These are phyloP conservation scores for Tragelaphus strepsiceros DNA, from an alignment of 2,113 vertebrate species.

Conservation along the genomic window DNA sequence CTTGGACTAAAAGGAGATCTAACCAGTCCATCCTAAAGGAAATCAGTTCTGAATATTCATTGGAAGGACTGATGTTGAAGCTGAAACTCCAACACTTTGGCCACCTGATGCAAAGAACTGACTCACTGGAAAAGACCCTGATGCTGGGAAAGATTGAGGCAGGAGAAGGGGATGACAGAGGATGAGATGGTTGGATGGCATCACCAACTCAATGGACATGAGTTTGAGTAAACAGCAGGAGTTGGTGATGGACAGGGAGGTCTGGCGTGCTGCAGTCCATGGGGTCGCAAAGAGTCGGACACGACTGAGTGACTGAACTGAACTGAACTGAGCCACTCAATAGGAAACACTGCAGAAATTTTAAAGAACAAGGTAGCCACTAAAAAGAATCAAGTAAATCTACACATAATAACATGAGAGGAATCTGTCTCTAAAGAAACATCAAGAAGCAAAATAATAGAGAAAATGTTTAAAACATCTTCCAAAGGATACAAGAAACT, in stretches of 20 bases:
- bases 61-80: background rate
- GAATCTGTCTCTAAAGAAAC: background rate
- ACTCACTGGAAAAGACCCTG: too few relatives aligned
- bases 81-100: background rate
- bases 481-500: background rate
- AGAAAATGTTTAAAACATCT: background rate
- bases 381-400: background rate
- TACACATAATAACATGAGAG: background rate
- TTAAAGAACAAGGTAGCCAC: background rate
- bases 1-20: background rate
- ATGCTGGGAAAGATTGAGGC: too few relatives aligned
- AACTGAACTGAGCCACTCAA: background rate
- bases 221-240: too few relatives aligned
- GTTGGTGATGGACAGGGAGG: too few relatives aligned
- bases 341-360: background rate
- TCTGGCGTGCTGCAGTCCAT: too few relatives aligned
- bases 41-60: background rate
- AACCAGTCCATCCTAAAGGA: background rate
- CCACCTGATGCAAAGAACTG: background rate
- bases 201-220: too few relatives aligned
- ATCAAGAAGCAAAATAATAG: background rate
- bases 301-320: background rate
- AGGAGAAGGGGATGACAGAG: background rate
- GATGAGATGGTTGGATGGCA: too few relatives aligned
- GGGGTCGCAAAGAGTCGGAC: background rate